These are phyloP conservation scores for Notothenia coriiceps DNA, from an alignment of 2,113 vertebrate genomes.

Conservation along the genomic window DNA sequence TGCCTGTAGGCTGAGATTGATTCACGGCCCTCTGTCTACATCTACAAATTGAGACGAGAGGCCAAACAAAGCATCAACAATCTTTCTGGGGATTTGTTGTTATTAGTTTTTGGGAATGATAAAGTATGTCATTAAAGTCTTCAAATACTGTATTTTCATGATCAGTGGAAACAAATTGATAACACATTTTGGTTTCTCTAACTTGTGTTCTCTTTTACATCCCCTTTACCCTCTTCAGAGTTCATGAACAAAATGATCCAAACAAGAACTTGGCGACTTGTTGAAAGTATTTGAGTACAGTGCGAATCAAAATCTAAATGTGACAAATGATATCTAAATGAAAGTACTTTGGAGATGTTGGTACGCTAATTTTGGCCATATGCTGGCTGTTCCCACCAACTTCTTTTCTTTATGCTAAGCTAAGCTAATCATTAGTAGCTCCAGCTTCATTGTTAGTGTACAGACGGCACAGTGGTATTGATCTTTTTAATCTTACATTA, in stretches of 20 bases:
- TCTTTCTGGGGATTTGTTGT: constrained; percentile 15
- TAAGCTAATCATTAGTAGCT: background rate
- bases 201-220: too few species aligned
- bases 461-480: background rate
- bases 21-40: constrained; percentile 24
- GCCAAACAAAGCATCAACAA: constrained; percentile 42
- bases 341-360: background rate
- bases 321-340: background rate
- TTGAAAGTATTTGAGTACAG: background rate
- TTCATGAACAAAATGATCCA: background rate
- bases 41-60: constrained; percentile 22
- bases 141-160: constrained; percentile 19
- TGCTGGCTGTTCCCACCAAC: background rate
- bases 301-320: background rate
- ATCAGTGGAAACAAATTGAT: constrained; percentile 32
- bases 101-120: constrained; percentile 12
- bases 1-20: constrained; percentile 46
- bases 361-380: background rate
- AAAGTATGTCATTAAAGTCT: constrained; percentile 31
- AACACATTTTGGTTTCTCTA: too few species aligned
- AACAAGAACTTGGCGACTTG: background rate
- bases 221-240: too few species aligned
- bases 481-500: background rate
- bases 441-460: background rate
- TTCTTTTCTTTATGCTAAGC: background rate